phyloP scores from a whole-genome alignment of 2,797 vertebrate species.

The Lithobates sylvaticus region DNA sequence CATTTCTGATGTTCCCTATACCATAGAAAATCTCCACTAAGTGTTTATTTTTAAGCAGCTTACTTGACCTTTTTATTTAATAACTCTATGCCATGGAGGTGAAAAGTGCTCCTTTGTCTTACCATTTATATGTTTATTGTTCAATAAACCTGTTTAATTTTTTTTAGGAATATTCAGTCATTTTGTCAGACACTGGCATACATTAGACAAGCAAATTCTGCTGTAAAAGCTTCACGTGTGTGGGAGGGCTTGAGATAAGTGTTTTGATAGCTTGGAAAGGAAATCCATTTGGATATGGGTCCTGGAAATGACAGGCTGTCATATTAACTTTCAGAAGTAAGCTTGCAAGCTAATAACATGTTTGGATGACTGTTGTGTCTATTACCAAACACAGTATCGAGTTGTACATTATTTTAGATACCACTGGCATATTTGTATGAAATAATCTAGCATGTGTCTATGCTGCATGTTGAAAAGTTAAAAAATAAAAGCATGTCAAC shows the following conservation, averaged over 20 bases:
- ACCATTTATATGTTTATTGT: too few relatives aligned
- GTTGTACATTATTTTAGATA: background rate
- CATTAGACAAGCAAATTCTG: background rate
- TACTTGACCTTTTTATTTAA: too few relatives aligned
- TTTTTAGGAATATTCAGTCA: background rate
- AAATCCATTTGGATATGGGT: conserved; percentile 59
- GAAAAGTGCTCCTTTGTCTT: too few relatives aligned
- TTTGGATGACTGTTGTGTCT: conserved; percentile 63
- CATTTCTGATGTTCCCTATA: too few relatives aligned
- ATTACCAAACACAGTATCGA: conserved; percentile 64
- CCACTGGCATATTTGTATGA: background rate
- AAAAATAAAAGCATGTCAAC: conserved; percentile 13
- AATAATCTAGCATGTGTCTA: conserved; percentile 19
- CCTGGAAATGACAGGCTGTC: conserved; percentile 17
- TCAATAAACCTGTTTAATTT: too few relatives aligned
- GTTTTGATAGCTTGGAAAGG: conserved; percentile 3
- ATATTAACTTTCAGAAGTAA: conserved; percentile 51
- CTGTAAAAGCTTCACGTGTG: background rate
- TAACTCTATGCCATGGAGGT: too few relatives aligned
- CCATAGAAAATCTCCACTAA: too few relatives aligned
- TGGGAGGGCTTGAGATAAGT: background rate
- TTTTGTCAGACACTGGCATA: background rate
- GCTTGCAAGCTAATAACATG: conserved; percentile 56
- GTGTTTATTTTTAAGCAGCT: too few relatives aligned
- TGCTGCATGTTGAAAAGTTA: conserved; percentile 13